Evolutionary conservation across 2,888 invertebrate species (phyloP).

Genomic region (Agrochola macilenta): DNA sequence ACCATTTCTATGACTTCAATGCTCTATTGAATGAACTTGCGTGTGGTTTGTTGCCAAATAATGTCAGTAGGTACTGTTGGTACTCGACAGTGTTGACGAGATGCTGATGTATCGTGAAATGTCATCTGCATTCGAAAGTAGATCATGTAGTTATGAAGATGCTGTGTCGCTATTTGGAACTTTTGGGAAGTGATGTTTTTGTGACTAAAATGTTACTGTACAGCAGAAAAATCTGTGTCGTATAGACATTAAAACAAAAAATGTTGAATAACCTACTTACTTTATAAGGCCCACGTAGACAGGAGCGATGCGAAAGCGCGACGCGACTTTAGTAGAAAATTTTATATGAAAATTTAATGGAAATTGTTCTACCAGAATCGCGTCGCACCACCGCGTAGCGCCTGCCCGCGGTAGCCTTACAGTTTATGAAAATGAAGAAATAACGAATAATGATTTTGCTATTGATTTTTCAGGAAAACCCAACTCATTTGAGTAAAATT

Average conservation of each 20-base stretch:
- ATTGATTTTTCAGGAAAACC: background rate
- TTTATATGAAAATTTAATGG: no score
- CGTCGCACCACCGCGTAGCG: no score
- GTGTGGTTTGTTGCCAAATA: slow-evolving; percentile 60
- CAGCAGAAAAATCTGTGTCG: background rate
- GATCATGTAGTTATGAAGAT: slow-evolving; percentile 14
- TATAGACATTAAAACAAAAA: background rate
- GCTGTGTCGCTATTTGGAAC: background rate
- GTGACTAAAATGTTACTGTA: background rate
- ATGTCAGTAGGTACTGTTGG: slow-evolving; percentile 26
- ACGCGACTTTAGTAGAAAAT: no score
- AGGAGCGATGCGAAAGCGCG: no score
- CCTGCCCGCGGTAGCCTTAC: no score
- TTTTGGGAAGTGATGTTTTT: background rate
- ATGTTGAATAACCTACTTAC: no score
- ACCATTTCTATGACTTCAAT: slow-evolving; percentile 72
- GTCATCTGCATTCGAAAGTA: slow-evolving; percentile 51
- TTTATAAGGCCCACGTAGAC: no score
- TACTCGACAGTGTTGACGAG: slow-evolving; percentile 13
- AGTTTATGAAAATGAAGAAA: background rate
- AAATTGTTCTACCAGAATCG: no score
- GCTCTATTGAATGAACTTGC: slow-evolving; percentile 65
- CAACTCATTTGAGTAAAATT: background rate
- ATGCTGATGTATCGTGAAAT: slow-evolving; percentile 40
- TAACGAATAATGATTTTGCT: background rate